A percentile compares a stretch with the other conserved stretches of the same genome.
Evolutionary conservation across 1,140 invertebrate genomes (phyloP).

Genomic region (Macrostomum lignano): DNA sequence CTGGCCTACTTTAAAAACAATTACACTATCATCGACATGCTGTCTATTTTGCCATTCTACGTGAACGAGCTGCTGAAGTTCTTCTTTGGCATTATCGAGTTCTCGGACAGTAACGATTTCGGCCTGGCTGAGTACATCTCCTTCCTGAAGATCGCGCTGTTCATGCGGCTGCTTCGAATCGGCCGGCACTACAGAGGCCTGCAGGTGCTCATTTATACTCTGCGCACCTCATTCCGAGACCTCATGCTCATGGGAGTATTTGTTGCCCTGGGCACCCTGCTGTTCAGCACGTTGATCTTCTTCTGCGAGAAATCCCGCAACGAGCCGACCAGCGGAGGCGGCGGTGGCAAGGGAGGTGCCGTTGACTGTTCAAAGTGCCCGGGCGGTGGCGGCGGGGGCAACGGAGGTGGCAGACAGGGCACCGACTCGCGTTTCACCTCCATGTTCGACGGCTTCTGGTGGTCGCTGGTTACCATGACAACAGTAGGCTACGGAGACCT

Average conservation of each 20-base stretch:
- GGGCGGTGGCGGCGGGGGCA: too few relatives aligned
- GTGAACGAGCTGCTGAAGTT: slow-evolving; percentile 51
- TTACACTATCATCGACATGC: slow-evolving; percentile 97
- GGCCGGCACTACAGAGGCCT: slow-evolving; percentile 29
- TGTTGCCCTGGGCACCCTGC: slow-evolving; percentile 71
- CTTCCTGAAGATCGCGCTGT: slow-evolving; percentile 26
- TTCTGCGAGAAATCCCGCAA: slow-evolving; percentile 97
- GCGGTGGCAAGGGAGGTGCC: too few relatives aligned
- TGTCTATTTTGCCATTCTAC: slow-evolving; percentile 97
- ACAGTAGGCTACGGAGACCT: slow-evolving; percentile 91
- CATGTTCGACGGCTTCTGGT: slow-evolving; percentile 41
- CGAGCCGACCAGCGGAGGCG: too few relatives aligned
- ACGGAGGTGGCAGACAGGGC: too few relatives aligned
- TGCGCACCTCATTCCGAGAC: slow-evolving; percentile 97
- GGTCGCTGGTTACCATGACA: slow-evolving; percentile 75
- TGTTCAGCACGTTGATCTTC: slow-evolving; percentile 89
- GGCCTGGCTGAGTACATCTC: too few relatives aligned
- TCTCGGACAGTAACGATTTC: slow-evolving; percentile 38
- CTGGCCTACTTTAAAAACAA: slow-evolving; percentile 93
- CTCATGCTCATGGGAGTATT: slow-evolving; percentile 98
- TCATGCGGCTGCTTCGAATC: slow-evolving; percentile 29
- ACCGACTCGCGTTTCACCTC: slow-evolving; percentile 71
- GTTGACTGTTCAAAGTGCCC: too few relatives aligned
- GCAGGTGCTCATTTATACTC: slow-evolving; percentile 42
- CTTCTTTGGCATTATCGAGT: slow-evolving; percentile 38